Conservation (phyloP, 2,797 vertebrate genomes). For the Pagetopsis macropterus region DNA sequence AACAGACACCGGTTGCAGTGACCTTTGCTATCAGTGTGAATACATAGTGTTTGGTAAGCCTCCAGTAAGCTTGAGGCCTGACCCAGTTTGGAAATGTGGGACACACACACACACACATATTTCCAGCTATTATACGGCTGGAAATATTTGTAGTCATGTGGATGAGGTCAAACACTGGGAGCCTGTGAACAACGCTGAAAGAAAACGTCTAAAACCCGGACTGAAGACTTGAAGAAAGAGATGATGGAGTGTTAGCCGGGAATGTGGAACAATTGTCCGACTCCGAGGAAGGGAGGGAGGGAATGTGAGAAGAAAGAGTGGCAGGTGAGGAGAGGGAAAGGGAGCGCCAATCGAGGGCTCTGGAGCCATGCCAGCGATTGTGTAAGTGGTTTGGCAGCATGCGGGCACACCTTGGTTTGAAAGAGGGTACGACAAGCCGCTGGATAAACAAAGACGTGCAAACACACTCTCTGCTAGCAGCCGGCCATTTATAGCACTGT, state of each 20-base stretch:
- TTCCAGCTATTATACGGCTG: constrained; percentile 73
- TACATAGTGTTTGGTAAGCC: constrained; percentile 63
- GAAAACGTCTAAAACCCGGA: constrained; percentile 4
- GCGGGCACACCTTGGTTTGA: constrained; percentile 56
- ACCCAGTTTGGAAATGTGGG: constrained; percentile 78
- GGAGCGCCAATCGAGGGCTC: constrained; percentile 22
- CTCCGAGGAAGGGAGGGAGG: not conserved
- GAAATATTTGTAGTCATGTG: constrained; percentile 74
- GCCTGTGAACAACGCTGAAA: constrained; percentile 53
- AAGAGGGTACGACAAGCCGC: constrained; percentile 23
- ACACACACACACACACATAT: constrained; percentile 52
- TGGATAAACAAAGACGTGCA: constrained; percentile 53
- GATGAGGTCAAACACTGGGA: constrained; percentile 62
- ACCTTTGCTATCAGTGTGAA: constrained; percentile 69
- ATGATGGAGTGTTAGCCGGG: not conserved
- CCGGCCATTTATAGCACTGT: constrained; percentile 30
- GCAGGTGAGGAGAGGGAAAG: constrained; percentile 36
- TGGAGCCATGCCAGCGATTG: constrained; percentile 65
- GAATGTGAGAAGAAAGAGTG: constrained; percentile 10
- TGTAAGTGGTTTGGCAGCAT: constrained; percentile 59
- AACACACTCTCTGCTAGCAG: constrained; percentile 26
- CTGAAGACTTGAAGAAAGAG: constrained; percentile 29
- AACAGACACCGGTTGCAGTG: constrained; percentile 60
- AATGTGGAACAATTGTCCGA: constrained; percentile 30
- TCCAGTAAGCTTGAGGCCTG: constrained; percentile 70